Evolutionary conservation across 2,113 vertebrate species (phyloP), one percentile per base, ranked within the genome.

Genomic region (Columbina picui): DNA sequence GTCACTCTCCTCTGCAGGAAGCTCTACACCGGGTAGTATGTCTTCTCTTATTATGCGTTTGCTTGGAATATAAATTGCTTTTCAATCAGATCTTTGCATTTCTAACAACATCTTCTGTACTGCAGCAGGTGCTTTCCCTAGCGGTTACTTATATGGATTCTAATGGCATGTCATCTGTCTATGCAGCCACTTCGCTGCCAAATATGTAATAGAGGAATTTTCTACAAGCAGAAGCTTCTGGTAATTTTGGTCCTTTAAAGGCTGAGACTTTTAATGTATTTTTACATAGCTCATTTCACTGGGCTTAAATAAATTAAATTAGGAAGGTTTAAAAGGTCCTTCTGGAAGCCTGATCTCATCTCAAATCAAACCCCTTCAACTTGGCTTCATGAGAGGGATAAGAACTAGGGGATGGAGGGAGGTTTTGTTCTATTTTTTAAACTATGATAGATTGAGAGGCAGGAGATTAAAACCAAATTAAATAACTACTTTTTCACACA

Each of bases 101-200:
- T 96, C 88, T 95, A 97, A 96, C 89, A 89, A 82, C 96, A 96
- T 94, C 92, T 93, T 95, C 96, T 89, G 83, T 96, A 84, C 45
- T 96, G 77, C 90, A 97, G 93, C 96, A 97, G 94, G 96, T 96
- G 96, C 96, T 94, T 96, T 96, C 96, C 96, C 96, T 92, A 47
- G 96, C 15, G 94, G 90, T 95, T 96, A 91, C 94, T 96, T 96
- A 93, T 90, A 57, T 69, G 90, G 88, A 87, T 80, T 97, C 90
- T 96, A 96, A 96, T 95, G 93, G 92, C 90, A 84, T 79, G 88
- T 97, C 96, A 97, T 96, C 93, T 97, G 94, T 96, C 83, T 97
- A 12, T 79, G 89, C 88, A 95, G 60, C 73, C 93, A 92, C 83
- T 93, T 96, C 2, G 7, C 92, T 97, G 96, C 96, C 96, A 97